Conservation (phyloP, 1,140 invertebrate species). For the Drosophila watanabei region DNA sequence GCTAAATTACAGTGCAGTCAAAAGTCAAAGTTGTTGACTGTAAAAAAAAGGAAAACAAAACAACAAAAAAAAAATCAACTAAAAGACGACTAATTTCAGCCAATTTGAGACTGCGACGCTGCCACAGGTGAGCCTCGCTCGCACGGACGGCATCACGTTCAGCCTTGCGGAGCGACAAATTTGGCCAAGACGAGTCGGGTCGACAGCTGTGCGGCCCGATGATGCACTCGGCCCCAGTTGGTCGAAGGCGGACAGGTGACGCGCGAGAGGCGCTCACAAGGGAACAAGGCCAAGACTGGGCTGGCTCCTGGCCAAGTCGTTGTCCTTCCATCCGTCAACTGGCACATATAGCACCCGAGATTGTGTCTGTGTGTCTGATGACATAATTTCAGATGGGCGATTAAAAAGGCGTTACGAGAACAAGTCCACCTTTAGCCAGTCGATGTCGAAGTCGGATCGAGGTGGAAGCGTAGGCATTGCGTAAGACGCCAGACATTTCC, state of each 20-base stretch:
- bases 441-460: background rate
- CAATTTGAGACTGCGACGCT: constrained; percentile 36
- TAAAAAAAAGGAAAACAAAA: constrained; percentile 8
- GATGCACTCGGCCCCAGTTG: constrained; percentile 51
- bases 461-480: constrained; percentile 33
- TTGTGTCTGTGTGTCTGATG: constrained; percentile 28
- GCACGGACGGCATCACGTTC: constrained; percentile 30
- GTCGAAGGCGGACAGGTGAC: constrained; percentile 62
- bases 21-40: constrained; percentile 54
- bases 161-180: constrained; percentile 77
- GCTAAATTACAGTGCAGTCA: constrained; percentile 63
- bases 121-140: constrained; percentile 45
- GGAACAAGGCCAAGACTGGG: constrained; percentile 2
- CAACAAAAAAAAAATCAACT: constrained; percentile 30
- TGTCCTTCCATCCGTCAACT: constrained; percentile 30
- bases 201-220: constrained; percentile 46
- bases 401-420: constrained; percentile 66
- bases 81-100: constrained; percentile 65
- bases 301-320: constrained; percentile 31
- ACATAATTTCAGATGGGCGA: constrained; percentile 57
- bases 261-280: constrained; percentile 37
- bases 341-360: background rate
- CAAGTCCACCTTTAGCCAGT: constrained; percentile 32
- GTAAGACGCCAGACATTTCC: constrained; percentile 34
- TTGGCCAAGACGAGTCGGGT: constrained; percentile 72